Percentiles rank a stretch among this genome's conserved stretches.
These are phyloP conservation scores for Entomobrya proxima DNA, from an alignment of 2,888 invertebrate genomes.

Conservation along the genomic window DNA sequence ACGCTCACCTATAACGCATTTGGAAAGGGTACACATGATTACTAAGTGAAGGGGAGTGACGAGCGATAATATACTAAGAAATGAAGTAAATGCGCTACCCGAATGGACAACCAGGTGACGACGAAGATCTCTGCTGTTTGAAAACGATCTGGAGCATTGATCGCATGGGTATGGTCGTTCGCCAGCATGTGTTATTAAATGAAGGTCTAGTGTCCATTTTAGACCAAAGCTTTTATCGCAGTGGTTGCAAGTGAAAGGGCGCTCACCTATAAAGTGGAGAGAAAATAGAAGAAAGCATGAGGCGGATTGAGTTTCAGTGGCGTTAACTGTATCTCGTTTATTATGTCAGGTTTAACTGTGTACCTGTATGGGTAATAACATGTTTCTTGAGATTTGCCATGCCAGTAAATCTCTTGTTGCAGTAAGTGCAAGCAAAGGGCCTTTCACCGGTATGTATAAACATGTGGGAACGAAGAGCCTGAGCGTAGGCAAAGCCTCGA, in stretches of 20 bases:
- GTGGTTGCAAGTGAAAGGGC: conserved; percentile 80
- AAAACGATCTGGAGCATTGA: conserved; percentile 83
- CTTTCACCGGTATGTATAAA: conserved; percentile 78
- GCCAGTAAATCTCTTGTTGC: conserved; percentile 82
- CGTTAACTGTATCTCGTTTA: background rate
- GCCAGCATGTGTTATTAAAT: conserved; percentile 80
- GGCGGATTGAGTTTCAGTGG: background rate
- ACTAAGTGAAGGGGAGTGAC: background rate
- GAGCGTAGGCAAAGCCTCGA: conserved; percentile 81
- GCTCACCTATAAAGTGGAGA: conserved; percentile 78
- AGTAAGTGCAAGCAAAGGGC: conserved; percentile 81
- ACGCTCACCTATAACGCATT: conserved; percentile 80
- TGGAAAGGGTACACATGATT: background rate
- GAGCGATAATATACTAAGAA: background rate
- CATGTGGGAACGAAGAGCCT: conserved; percentile 72
- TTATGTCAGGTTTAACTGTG: background rate
- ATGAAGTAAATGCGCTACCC: too few species aligned
- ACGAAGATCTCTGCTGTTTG: conserved; percentile 83
- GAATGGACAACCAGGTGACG: conserved; percentile 85
- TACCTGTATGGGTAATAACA: conserved; percentile 81
- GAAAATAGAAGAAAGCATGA: background rate
- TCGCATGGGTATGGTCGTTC: conserved; percentile 82
- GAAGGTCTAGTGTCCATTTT: conserved; percentile 81
- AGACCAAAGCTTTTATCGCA: conserved; percentile 82
- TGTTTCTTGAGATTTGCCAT: conserved; percentile 85